phyloP scores from a whole-genome alignment of 2,888 invertebrate species.

The Orthonychiurus folsomi region DNA sequence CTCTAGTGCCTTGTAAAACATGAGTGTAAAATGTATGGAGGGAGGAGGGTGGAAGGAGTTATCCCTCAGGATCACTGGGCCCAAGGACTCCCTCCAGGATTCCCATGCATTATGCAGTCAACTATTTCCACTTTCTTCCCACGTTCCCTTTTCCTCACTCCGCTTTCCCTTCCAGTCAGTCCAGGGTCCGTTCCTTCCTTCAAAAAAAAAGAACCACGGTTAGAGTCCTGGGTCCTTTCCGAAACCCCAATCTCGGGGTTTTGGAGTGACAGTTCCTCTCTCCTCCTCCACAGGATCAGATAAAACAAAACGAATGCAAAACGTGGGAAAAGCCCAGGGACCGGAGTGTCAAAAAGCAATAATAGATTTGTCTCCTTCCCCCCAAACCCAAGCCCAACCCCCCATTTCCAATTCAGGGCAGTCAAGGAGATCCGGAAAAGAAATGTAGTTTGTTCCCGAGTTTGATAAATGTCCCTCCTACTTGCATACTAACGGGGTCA shows the following conservation, averaged over 20 bases:
- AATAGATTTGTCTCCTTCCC: background rate
- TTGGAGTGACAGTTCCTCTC: background rate
- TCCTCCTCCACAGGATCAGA: background rate
- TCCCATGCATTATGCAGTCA: background rate
- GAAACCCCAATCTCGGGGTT: background rate
- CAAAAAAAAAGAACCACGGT: too few species aligned
- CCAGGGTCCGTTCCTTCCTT: too few species aligned
- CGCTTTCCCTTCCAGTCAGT: background rate
- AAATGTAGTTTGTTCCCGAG: background rate
- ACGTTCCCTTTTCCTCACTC: background rate
- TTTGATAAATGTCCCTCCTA: background rate
- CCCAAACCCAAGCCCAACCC: background rate
- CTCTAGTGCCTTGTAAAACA: slow-evolving; percentile 28
- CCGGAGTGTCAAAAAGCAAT: background rate
- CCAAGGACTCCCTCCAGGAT: background rate
- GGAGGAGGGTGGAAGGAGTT: background rate
- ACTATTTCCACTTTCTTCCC: background rate
- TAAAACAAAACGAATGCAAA: background rate
- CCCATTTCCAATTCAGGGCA: slow-evolving; percentile 1
- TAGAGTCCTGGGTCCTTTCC: background rate
- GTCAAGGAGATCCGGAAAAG: too few species aligned
- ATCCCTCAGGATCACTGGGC: background rate
- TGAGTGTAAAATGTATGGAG: background rate
- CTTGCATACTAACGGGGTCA: background rate
- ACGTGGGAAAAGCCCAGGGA: background rate